Conservation (phyloP, 2,888 invertebrate species). For the Clitarchus hookeri region DNA sequence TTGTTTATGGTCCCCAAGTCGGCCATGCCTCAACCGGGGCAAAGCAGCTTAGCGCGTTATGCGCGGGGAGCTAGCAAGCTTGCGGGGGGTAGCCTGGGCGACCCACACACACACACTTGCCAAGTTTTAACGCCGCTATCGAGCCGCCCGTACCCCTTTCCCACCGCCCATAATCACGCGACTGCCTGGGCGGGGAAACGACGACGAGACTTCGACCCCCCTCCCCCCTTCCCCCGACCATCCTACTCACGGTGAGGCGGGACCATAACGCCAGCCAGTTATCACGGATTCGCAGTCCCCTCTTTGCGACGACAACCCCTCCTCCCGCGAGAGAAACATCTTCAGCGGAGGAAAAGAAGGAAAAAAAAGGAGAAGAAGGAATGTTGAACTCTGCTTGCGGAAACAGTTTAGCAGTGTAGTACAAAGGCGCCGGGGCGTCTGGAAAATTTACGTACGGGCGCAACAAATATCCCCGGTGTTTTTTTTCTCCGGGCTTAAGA, state of each 20-base stretch:
- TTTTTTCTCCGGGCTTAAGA: no score
- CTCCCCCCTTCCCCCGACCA: no score
- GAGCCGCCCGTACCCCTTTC: neutral
- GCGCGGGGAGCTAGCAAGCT: no score
- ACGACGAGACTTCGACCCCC: no score
- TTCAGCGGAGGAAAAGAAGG: neutral
- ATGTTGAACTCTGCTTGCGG: no score
- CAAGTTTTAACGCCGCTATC: neutral
- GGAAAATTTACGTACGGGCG: no score
- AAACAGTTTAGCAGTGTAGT: neutral
- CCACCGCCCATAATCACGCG: neutral
- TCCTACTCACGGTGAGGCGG: no score
- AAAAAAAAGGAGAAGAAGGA: neutral
- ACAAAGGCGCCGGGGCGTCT: neutral
- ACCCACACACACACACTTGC: neutral
- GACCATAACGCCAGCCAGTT: neutral
- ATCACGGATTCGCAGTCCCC: neutral
- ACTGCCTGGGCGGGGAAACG: neutral
- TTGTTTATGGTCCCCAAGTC: constrained; percentile 1
- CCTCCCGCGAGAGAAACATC: neutral
- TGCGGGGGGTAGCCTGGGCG: neutral
- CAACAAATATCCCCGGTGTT: no score
- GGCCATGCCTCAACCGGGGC: neutral
- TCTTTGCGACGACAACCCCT: no score
- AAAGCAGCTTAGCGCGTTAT: neutral